These are phyloP conservation scores for Acrossocheilus wenchowensis DNA, from an alignment of 2,797 vertebrate species.

Conservation along the genomic window DNA sequence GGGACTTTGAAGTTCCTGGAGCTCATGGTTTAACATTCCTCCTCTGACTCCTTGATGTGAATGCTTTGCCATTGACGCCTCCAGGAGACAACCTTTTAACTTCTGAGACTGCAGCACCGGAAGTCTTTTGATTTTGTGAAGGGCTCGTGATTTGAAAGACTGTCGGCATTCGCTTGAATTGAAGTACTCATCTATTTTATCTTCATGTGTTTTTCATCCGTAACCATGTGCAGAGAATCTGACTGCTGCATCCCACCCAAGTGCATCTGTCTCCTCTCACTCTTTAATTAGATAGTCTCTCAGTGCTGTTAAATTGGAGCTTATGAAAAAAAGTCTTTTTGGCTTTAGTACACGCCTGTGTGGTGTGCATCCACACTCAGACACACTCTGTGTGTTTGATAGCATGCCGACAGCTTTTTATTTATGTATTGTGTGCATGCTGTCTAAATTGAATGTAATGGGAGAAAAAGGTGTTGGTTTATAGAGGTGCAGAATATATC, in stretches of 20 bases:
- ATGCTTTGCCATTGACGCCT: constrained; percentile 9
- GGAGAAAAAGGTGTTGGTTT: background rate
- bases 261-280: constrained; percentile 33
- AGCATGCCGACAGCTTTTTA: background rate
- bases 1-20: constrained; percentile 37
- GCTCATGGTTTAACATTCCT: constrained; percentile 2
- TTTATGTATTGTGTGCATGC: background rate
- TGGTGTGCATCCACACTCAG: constrained; percentile 6
- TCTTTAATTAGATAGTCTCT: constrained; percentile 54
- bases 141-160: constrained; percentile 18
- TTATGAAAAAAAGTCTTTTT: constrained; percentile 47
- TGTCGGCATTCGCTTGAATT: background rate
- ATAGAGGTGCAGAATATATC: background rate
- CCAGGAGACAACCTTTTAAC: constrained; percentile 7
- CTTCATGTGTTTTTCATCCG: constrained; percentile 32
- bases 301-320: constrained; percentile 44
- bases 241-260: constrained; percentile 45
- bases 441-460: background rate
- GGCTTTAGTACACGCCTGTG: constrained; percentile 26
- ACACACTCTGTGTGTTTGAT: background rate
- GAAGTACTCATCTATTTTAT: constrained; percentile 24
- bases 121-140: constrained; percentile 19
- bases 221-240: constrained; percentile 16
- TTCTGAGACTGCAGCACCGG: background rate
- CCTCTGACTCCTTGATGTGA: constrained; percentile 18